A percentile compares a stretch with the other conserved stretches of the same genome.
Evolutionary conservation across 2,888 invertebrate species (phyloP).

Genomic region (Andrena dorsata): DNA sequence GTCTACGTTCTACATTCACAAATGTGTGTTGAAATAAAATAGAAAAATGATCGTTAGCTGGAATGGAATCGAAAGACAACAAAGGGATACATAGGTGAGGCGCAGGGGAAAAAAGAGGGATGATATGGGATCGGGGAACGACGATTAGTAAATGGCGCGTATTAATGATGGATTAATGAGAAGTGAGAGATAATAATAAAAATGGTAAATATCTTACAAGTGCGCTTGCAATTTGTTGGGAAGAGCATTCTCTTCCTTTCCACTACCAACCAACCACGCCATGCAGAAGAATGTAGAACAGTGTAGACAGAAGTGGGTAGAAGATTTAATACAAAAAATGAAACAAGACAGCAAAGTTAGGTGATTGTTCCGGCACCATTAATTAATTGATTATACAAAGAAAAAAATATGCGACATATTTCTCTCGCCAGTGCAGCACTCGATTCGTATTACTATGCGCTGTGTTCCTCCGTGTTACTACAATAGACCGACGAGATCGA

Average conservation of each 20-base stretch:
- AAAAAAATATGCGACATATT: slow-evolving; percentile 18
- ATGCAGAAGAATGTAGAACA: slow-evolving; percentile 87
- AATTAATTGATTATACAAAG: slow-evolving; percentile 69
- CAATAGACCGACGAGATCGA: not conserved
- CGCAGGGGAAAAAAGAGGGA: not conserved
- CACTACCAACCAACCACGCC: slow-evolving; percentile 87
- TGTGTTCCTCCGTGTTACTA: not conserved
- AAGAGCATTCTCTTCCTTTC: slow-evolving; percentile 89
- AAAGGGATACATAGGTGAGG: not conserved
- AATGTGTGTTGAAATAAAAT: slow-evolving; percentile 28
- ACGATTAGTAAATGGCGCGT: slow-evolving; percentile 48
- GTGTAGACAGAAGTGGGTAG: slow-evolving; percentile 85
- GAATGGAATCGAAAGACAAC: slow-evolving; percentile 39
- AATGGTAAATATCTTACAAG: slow-evolving; percentile 87
- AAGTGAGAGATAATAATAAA: slow-evolving; percentile 79
- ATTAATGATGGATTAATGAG: slow-evolving; percentile 58
- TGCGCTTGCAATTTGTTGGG: slow-evolving; percentile 89
- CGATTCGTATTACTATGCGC: slow-evolving; percentile 71
- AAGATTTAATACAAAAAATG: slow-evolving; percentile 84
- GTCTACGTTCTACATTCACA: slow-evolving; percentile 64
- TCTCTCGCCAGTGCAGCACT: slow-evolving; percentile 64
- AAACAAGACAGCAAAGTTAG: slow-evolving; percentile 84
- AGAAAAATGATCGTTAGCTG: slow-evolving; percentile 49
- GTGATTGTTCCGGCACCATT: slow-evolving; percentile 83
- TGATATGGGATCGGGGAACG: slow-evolving; percentile 22